A percentile compares a stretch with the other conserved stretches of the same genome.
Evolutionary conservation across 2,888 invertebrate species (phyloP).

Genomic region (Drosophila macrospina): DNA sequence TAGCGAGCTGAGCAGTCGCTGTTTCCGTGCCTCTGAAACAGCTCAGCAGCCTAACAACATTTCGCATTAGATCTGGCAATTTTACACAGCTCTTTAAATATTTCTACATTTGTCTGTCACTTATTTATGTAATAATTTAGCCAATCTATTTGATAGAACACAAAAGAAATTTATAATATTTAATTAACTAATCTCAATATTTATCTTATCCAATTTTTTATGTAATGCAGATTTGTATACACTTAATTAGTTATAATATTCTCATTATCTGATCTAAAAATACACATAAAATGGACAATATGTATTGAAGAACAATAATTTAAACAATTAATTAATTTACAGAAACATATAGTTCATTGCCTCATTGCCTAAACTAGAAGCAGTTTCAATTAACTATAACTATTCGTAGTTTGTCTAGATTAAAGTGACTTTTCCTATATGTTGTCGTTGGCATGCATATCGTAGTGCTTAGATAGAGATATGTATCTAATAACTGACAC

Average conservation of each 20-base stretch:
- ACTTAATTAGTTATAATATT: not conserved
- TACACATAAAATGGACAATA: too few species aligned
- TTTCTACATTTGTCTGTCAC: too few species aligned
- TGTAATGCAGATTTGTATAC: too few species aligned
- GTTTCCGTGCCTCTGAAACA: not conserved
- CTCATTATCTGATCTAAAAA: not conserved
- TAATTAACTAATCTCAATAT: too few species aligned
- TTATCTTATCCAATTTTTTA: too few species aligned
- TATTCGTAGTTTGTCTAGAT: slow-evolving; percentile 1
- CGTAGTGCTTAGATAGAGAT: slow-evolving; percentile 25
- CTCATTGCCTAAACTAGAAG: slow-evolving; percentile 17
- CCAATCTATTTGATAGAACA: too few species aligned
- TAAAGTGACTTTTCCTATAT: slow-evolving; percentile 1
- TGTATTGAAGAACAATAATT: too few species aligned
- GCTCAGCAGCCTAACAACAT: not conserved
- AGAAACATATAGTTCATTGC: slow-evolving; percentile 21
- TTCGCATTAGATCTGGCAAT: not conserved
- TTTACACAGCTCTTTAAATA: not conserved
- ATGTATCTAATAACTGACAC: slow-evolving; percentile 33
- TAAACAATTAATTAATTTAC: too few species aligned
- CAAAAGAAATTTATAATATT: too few species aligned
- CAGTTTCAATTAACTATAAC: slow-evolving; percentile 34
- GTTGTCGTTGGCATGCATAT: not conserved
- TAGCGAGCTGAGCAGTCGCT: not conserved
- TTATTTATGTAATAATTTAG: too few species aligned